Evolutionary conservation across 2,113 vertebrate species (phyloP).

Genomic region (Nothocercus julius): DNA sequence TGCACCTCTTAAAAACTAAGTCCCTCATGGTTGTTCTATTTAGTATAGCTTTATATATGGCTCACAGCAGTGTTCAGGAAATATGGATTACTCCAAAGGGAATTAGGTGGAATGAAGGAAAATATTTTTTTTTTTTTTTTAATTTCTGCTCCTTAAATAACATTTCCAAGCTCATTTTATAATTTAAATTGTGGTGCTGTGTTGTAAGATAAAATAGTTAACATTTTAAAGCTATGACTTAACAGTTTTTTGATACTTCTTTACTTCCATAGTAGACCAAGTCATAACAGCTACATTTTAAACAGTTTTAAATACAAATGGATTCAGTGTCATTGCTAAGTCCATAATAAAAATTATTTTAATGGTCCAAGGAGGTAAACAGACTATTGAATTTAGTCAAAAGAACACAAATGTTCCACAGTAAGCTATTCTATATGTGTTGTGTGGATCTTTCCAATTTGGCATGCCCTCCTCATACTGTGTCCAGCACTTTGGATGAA

Average conservation of each 20-base stretch:
- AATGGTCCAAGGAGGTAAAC: constrained; percentile 86
- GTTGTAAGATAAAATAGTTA: constrained; percentile 79
- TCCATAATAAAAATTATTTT: constrained; percentile 85
- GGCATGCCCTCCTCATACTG: constrained; percentile 83
- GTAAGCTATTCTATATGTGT: constrained; percentile 76
- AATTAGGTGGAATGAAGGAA: constrained; percentile 78
- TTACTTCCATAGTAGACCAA: constrained; percentile 78
- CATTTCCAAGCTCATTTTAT: constrained; percentile 79
- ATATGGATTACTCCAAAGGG: constrained; percentile 73
- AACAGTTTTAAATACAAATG: constrained; percentile 84
- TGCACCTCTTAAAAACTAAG: constrained; percentile 73
- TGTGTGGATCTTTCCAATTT: constrained; percentile 79
- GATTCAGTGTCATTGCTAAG: constrained; percentile 88
- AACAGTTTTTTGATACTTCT: constrained; percentile 75
- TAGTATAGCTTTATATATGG: constrained; percentile 74
- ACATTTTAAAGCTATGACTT: constrained; percentile 80
- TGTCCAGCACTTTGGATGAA: constrained; percentile 98
- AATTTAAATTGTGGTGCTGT: constrained; percentile 80
- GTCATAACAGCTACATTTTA: constrained; percentile 82
- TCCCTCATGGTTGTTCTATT: constrained; percentile 64
- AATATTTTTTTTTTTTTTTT: constrained; percentile 59
- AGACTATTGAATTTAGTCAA: constrained; percentile 80
- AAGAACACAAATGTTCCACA: constrained; percentile 81
- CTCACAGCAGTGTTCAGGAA: constrained; percentile 83
- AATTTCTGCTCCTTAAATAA: constrained; percentile 83